phyloP scores from a whole-genome alignment of 1,140 invertebrate species.

The Triops cancriformis region DNA sequence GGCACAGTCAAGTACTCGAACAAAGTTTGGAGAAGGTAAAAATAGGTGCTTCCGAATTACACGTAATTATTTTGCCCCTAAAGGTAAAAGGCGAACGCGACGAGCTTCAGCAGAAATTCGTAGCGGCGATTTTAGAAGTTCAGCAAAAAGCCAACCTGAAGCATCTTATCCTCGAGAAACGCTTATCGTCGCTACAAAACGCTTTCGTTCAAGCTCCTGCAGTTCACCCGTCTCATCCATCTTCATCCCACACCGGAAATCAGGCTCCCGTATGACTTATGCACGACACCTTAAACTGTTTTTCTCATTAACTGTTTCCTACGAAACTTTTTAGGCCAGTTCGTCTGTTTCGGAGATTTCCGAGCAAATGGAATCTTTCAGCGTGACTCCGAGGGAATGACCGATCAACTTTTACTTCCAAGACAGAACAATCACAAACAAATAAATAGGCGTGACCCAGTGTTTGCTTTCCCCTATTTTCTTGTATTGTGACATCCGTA shows the following conservation, averaged over 20 bases:
- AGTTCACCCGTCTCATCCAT: neutral
- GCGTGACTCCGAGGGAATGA: neutral
- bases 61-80: neutral
- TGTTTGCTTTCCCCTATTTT: neutral
- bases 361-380: neutral
- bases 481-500: neutral
- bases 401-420: neutral
- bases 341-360: neutral
- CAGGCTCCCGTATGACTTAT: neutral
- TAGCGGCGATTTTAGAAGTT: slow-evolving; percentile 69
- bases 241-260: neutral
- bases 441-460: neutral
- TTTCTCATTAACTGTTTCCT: neutral
- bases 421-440: neutral
- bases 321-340: neutral
- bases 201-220: slow-evolving; percentile 49
- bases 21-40: slow-evolving; percentile 64
- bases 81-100: slow-evolving; percentile 64
- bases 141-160: slow-evolving; percentile 73
- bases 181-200: slow-evolving; percentile 55
- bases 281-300: neutral
- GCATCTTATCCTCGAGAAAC: slow-evolving; percentile 63
- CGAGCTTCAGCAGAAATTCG: slow-evolving; percentile 65
- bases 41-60: slow-evolving; percentile 11
- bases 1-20: slow-evolving; percentile 65